phyloP scores from a whole-genome alignment of 2,113 vertebrate species.

The Colossoma macropomum region DNA sequence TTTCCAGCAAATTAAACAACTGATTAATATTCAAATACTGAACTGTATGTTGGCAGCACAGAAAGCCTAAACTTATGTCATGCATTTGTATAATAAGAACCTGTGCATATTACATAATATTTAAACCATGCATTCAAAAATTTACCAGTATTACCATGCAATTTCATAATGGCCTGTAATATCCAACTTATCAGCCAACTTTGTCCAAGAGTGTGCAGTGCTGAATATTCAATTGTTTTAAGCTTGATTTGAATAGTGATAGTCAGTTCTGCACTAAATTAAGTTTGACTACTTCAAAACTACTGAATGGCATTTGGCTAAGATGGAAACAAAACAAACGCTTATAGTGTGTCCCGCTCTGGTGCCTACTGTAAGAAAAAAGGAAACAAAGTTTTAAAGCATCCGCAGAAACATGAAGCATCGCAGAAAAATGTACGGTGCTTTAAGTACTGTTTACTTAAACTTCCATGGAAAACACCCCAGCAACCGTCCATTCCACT shows the following conservation, averaged over 20 bases:
- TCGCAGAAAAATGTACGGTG: not conserved
- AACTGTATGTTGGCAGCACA: not conserved
- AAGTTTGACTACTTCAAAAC: no score
- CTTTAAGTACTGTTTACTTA: not conserved
- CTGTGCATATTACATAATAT: not conserved
- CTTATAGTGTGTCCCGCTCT: not conserved
- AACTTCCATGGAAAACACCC: not conserved
- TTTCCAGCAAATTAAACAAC: not conserved
- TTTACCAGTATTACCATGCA: not conserved
- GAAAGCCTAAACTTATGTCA: not conserved
- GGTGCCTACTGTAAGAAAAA: not conserved
- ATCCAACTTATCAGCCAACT: not conserved
- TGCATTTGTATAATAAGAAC: not conserved
- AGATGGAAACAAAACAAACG: not conserved
- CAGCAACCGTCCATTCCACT: no score
- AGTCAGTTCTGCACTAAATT: no score
- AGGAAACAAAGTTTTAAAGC: not conserved
- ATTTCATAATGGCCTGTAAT: not conserved
- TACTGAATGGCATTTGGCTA: no score
- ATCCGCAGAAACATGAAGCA: not conserved
- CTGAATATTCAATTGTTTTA: not conserved
- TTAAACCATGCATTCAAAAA: not conserved
- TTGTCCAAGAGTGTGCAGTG: not conserved
- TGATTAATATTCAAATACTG: no score
- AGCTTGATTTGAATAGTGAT: no score